Conservation (phyloP, 1,140 invertebrate species). For the Maniola jurtina region DNA sequence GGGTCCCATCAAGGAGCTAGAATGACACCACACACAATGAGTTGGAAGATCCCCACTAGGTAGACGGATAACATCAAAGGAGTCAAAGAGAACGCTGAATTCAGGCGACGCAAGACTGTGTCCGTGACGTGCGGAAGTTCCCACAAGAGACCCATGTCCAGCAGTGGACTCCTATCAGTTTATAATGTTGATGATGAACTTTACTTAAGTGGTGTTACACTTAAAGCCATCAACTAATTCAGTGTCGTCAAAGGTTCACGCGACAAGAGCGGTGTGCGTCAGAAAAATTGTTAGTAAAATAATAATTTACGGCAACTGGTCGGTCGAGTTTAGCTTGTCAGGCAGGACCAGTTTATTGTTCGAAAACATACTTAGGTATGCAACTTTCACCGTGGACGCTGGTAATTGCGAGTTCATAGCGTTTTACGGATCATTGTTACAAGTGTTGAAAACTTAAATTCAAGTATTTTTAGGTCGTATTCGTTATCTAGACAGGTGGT, state of each 20-base stretch:
- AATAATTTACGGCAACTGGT: slow-evolving; percentile 49
- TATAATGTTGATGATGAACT: too few relatives aligned
- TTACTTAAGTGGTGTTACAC: slow-evolving; percentile 7
- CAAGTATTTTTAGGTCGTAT: neutral
- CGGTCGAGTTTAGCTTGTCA: slow-evolving; percentile 50
- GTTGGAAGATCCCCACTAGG: too few relatives aligned
- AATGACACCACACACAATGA: too few relatives aligned
- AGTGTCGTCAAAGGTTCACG: slow-evolving; percentile 15
- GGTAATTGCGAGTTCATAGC: slow-evolving; percentile 39
- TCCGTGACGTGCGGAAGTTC: too few relatives aligned
- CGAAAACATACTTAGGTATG: slow-evolving; percentile 55
- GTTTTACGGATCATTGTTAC: slow-evolving; percentile 34
- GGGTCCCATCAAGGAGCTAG: too few relatives aligned
- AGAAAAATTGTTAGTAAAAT: slow-evolving; percentile 52
- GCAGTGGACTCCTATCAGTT: too few relatives aligned
- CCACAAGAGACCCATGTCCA: too few relatives aligned
- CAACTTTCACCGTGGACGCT: slow-evolving; percentile 57
- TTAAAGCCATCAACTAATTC: slow-evolving; percentile 19
- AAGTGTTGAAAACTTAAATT: slow-evolving; percentile 24
- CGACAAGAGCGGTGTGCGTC: slow-evolving; percentile 23
- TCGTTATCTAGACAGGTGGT: neutral
- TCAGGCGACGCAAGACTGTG: too few relatives aligned
- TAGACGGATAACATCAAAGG: too few relatives aligned
- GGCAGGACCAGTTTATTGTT: slow-evolving; percentile 64
- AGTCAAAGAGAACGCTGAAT: too few relatives aligned